A percentile compares a stretch with the other conserved stretches of the same genome.
phyloP scores from a whole-genome alignment of 2,113 vertebrate species.

The Nestor notabilis region DNA sequence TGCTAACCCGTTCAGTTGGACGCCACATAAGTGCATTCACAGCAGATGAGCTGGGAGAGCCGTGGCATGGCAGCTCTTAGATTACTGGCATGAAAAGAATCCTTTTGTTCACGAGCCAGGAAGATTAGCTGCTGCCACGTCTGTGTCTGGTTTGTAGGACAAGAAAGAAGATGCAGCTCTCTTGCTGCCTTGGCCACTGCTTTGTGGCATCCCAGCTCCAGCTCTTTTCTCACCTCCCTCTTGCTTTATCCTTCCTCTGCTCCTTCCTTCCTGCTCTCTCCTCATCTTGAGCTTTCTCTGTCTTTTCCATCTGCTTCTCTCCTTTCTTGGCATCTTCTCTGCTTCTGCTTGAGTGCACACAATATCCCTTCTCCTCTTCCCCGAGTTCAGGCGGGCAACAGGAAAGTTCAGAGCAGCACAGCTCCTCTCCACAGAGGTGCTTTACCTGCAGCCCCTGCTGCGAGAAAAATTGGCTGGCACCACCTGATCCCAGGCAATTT shows the following conservation, averaged over 20 bases:
- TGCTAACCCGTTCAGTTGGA: conserved; percentile 65
- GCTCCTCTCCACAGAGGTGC: conserved; percentile 50
- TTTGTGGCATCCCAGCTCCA: conserved; percentile 62
- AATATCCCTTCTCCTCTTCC: conserved; percentile 55
- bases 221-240: conserved; percentile 62
- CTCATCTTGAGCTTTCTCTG: conserved; percentile 59
- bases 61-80: conserved; percentile 63
- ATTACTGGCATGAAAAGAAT: conserved; percentile 68
- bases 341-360: conserved; percentile 58
- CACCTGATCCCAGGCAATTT: conserved; percentile 71
- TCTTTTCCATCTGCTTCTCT: conserved; percentile 67
- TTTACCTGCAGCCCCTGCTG: conserved; percentile 70
- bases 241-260: conserved; percentile 60
- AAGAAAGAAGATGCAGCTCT: conserved; percentile 62
- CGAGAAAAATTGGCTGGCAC: conserved; percentile 69
- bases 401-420: conserved; percentile 30
- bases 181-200: conserved; percentile 56
- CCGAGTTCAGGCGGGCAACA: conserved; percentile 33
- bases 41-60: conserved; percentile 63
- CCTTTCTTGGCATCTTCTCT: conserved; percentile 48
- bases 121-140: conserved; percentile 66
- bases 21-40: conserved; percentile 60
- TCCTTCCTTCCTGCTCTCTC: conserved; percentile 64
- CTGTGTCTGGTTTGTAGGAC: conserved; percentile 64
- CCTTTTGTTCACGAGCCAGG: conserved; percentile 65